phyloP scores from a whole-genome alignment of 2,113 vertebrate species.

The Nesogale talazaci region DNA sequence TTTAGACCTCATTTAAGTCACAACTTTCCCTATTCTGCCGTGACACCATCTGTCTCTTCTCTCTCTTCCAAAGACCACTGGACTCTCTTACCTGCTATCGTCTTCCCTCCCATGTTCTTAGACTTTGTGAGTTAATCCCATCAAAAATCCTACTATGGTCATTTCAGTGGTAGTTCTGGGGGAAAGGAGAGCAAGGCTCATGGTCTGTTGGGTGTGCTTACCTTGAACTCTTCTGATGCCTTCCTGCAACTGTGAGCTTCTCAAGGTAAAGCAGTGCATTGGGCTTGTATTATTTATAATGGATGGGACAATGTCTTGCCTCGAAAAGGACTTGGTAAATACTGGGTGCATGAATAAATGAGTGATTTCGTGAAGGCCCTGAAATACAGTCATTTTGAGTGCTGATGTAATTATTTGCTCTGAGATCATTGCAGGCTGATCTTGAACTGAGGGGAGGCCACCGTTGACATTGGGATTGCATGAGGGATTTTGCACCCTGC shows the following conservation, averaged over 20 bases:
- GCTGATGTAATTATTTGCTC: background rate
- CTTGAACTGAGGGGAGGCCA: background rate
- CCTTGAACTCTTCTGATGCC: background rate
- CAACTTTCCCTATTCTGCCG: background rate
- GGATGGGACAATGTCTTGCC: background rate
- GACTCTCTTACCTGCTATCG: background rate
- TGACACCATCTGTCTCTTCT: background rate
- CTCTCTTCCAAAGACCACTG: background rate
- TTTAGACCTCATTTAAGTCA: background rate
- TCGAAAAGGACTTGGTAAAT: background rate
- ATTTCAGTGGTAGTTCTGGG: background rate
- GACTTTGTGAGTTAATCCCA: background rate
- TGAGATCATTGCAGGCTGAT: background rate
- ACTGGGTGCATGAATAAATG: background rate
- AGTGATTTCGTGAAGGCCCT: background rate
- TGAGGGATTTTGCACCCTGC: background rate
- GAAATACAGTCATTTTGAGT: slow-evolving; percentile 25
- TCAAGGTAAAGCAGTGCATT: background rate
- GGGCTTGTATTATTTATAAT: background rate
- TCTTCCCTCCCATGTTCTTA: too few species aligned
- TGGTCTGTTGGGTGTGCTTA: background rate
- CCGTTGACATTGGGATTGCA: background rate
- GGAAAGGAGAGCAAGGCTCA: background rate
- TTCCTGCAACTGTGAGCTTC: background rate
- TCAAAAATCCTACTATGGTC: background rate